Conservation (phyloP, 1,140 invertebrate species). For the Papilio helenus region DNA sequence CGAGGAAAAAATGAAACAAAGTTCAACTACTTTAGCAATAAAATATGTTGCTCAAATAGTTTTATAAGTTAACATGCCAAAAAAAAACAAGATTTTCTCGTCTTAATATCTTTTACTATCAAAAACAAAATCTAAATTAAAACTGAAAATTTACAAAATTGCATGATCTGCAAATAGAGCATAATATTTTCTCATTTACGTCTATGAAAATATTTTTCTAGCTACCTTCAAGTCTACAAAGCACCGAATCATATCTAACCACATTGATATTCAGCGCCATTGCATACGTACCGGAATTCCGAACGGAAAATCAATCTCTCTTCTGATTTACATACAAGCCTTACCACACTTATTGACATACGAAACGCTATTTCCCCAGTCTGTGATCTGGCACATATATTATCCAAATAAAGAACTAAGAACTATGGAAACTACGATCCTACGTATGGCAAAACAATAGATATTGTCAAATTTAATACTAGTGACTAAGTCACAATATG, state of each 20-base stretch:
- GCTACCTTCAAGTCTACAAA: background rate
- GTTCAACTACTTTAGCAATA: background rate
- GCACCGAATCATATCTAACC: slow-evolving; percentile 6
- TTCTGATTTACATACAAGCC: slow-evolving; percentile 32
- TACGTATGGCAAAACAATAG: too few relatives aligned
- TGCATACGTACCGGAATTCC: slow-evolving; percentile 33
- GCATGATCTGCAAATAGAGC: too few relatives aligned
- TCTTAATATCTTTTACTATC: too few relatives aligned
- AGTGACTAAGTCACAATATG: too few relatives aligned
- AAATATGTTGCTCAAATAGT: slow-evolving; percentile 39
- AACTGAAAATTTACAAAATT: background rate
- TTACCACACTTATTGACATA: slow-evolving; percentile 21
- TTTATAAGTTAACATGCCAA: background rate
- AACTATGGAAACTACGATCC: background rate
- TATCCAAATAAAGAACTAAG: background rate
- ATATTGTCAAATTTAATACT: too few relatives aligned
- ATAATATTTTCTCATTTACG: background rate
- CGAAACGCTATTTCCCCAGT: slow-evolving; percentile 9
- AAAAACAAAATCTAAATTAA: background rate
- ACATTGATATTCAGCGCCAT: slow-evolving; percentile 34
- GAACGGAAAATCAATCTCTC: slow-evolving; percentile 35
- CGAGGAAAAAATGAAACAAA: slow-evolving; percentile 18
- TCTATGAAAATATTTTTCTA: slow-evolving; percentile 17
- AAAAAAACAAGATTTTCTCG: background rate
- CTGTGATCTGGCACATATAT: background rate